These are phyloP conservation scores for Neodon shergylaensis DNA, from an alignment of 2,113 vertebrate genomes.

Conservation along the genomic window DNA sequence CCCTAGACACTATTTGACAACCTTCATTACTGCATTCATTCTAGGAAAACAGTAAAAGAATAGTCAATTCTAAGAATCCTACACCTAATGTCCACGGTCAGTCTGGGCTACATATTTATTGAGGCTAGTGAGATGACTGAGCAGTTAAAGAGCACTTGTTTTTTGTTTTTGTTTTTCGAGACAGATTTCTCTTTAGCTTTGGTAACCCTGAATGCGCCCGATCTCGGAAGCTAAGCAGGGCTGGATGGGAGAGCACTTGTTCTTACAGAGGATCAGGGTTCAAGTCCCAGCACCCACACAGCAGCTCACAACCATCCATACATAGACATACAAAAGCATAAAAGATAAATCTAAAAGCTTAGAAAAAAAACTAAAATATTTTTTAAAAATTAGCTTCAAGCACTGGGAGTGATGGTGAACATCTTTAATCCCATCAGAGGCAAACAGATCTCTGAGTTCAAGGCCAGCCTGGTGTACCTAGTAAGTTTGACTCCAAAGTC, in stretches of 20 bases:
- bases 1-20: neutral
- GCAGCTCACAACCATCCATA: neutral
- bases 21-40: neutral
- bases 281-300: neutral
- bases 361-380: neutral
- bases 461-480: neutral
- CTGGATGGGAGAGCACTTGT: neutral
- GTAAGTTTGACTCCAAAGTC: neutral
- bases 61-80: neutral
- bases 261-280: neutral
- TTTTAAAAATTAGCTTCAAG: neutral
- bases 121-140: neutral
- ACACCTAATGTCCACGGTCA: neutral
- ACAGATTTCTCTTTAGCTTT: too few species aligned
- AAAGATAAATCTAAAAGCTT: neutral
- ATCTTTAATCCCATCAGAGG: neutral
- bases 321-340: neutral
- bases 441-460: neutral
- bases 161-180: too few species aligned
- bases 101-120: neutral
- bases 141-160: neutral
- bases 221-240: too few species aligned
- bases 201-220: too few species aligned
- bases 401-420: neutral
- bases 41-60: constrained; percentile 3